Evolutionary conservation across 1,140 invertebrate genomes (phyloP), one percentile per base, ranked within the genome.

Genomic region (Drosophila leontia): DNA sequence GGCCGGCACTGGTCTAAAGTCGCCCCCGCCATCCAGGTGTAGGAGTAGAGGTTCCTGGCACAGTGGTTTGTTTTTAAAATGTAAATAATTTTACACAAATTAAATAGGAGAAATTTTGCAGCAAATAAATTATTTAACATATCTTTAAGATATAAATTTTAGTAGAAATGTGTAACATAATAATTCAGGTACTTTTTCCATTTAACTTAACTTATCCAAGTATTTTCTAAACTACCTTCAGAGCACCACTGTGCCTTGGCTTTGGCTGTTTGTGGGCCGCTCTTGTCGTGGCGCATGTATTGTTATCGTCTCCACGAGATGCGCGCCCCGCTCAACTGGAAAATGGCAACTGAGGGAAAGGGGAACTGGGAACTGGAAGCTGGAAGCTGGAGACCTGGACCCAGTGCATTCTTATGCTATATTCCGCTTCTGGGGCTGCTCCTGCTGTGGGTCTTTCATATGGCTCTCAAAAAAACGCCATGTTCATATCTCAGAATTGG

Each of bases 401-500:
- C 53, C 48, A 76, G 35, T 65, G 55, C 67, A 91, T 90, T 51
- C 78, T 80, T 76, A 84, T 88, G 84, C 61, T 75, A 88, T 88
- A 85, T 70, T 80, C 77, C 69, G 64, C 55, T 39, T 17, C 26
- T 47, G 42, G 58, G 48, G 51, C 51, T 48, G 53, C 50, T 41
- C 60, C 45, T 44, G 42, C 75, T 56, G 55, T 62, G 48, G 80
- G 47, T 62, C 68, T 62, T 63, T 79, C 80, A 75, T 78, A 78
- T 82, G 75, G 56, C 57, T 70, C 67, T 77, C 68, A 76, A 75
- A 72, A 41, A 45, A 80, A 81, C 71, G 78, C 71, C 76, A 80
- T 87, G 87, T 91, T 83, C 87, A 91, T 83, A 91, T 87, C 69
- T 87, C 87, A 82, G 87, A 88, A 83, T 83, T 91, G 87, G 87